A percentile compares a stretch with the other conserved stretches of the same genome.
Evolutionary conservation across 2,113 vertebrate species (phyloP).

Genomic region (Galemys pyrenaicus): DNA sequence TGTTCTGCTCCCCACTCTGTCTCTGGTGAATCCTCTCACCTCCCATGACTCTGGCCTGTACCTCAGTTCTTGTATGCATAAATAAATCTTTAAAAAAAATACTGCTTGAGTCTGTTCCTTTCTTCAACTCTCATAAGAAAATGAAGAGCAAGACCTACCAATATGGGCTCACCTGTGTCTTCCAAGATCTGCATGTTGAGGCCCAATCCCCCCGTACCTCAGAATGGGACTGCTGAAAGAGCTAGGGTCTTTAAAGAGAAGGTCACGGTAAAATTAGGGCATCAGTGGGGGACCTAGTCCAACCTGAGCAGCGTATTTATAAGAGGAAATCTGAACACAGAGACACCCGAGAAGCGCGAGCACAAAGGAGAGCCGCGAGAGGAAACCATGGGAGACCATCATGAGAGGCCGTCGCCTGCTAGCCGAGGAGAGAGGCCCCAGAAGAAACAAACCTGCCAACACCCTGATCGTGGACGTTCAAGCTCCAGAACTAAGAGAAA

Average conservation of each 20-base stretch:
- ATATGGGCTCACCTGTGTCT: neutral
- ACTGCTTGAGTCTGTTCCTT: neutral
- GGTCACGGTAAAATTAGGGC: neutral
- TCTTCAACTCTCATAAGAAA: neutral
- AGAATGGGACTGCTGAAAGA: neutral
- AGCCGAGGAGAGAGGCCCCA: neutral
- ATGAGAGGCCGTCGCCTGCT: neutral
- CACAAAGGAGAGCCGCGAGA: neutral
- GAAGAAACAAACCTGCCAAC: neutral
- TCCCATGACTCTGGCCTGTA: no score
- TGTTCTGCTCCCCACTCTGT: no score
- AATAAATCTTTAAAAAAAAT: no score
- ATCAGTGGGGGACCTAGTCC: neutral
- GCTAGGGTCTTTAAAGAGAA: neutral
- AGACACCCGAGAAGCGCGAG: no score
- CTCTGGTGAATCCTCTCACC: no score
- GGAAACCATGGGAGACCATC: neutral
- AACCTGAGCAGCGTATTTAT: neutral
- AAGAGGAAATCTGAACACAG: neutral
- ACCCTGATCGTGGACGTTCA: neutral
- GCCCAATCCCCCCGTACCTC: neutral
- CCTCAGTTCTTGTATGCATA: no score
- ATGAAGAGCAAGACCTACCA: neutral
- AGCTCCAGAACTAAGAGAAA: neutral
- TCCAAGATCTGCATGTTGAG: neutral